Percentiles rank a stretch among this genome's conserved stretches.
These are phyloP conservation scores for Larimichthys crocea DNA, from an alignment of 2,113 vertebrate genomes.

Conservation along the genomic window DNA sequence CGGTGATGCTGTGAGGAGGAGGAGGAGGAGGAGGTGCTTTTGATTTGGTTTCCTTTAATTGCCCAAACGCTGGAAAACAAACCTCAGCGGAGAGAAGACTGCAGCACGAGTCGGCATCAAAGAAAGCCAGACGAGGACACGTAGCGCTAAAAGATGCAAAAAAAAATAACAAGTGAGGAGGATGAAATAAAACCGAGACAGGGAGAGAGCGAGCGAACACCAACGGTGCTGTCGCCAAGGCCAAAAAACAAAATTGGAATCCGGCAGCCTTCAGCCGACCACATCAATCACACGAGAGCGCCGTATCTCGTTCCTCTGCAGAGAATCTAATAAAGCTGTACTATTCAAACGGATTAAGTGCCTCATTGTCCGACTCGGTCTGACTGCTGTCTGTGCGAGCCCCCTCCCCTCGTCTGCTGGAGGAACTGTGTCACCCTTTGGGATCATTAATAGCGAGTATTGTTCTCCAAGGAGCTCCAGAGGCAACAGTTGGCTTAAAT, in stretches of 20 bases:
- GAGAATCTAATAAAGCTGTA: constrained; percentile 61
- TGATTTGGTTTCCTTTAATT: not conserved
- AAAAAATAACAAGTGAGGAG: not conserved
- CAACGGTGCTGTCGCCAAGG: not conserved
- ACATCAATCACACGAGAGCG: constrained; percentile 43
- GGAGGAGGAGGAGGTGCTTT: not conserved
- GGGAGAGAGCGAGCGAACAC: not conserved
- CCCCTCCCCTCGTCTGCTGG: not conserved
- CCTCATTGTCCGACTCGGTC: constrained; percentile 44
- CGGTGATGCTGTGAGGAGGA: not conserved
- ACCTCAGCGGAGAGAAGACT: not conserved
- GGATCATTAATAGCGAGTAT: constrained; percentile 17
- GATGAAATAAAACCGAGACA: not conserved
- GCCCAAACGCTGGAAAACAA: not conserved
- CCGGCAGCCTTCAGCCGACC: not conserved
- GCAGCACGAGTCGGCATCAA: not conserved
- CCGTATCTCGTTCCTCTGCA: constrained; percentile 14
- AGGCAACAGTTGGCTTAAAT: constrained; percentile 26
- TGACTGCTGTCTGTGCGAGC: constrained; percentile 27
- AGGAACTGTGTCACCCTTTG: constrained; percentile 32
- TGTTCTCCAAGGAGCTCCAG: constrained; percentile 29
- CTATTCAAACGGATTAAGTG: constrained; percentile 62
- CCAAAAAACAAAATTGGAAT: not conserved
- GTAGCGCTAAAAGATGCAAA: not conserved
- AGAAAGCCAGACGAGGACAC: not conserved